phyloP scores from a whole-genome alignment of 2,797 vertebrate genomes.

The Varecia variegata region DNA sequence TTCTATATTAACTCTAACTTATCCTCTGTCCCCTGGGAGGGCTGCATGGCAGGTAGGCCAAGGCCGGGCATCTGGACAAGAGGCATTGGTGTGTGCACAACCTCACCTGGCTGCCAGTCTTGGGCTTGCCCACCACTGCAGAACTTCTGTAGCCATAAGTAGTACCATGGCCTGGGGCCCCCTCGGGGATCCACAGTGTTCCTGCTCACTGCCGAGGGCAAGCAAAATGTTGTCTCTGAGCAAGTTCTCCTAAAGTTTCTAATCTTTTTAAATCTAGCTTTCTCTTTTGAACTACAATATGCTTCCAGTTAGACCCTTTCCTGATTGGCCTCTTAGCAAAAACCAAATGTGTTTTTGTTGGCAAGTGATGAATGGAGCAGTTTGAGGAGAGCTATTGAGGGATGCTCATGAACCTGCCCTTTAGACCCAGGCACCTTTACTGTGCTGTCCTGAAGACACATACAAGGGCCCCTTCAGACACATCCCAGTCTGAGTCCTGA shows the following conservation, averaged over 20 bases:
- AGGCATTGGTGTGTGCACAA: neutral
- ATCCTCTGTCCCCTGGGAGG: constrained; percentile 45
- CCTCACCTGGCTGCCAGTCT: neutral
- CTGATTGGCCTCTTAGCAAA: neutral
- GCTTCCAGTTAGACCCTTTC: neutral
- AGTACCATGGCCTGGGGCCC: neutral
- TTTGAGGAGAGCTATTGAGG: neutral
- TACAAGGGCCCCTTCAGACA: neutral
- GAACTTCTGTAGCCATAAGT: neutral
- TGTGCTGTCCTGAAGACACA: neutral
- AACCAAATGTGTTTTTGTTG: neutral
- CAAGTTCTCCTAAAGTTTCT: neutral
- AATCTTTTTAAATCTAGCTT: neutral
- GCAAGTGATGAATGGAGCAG: neutral
- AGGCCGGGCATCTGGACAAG: neutral
- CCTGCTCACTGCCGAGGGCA: neutral
- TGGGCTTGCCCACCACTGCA: neutral
- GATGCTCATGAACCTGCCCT: neutral
- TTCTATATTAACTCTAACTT: constrained; percentile 30
- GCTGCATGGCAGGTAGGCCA: constrained; percentile 11
- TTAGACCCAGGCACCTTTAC: neutral
- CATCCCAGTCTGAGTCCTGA: neutral
- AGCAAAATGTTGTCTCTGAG: neutral
- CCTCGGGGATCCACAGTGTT: neutral
- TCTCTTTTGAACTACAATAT: neutral